Percentiles rank a stretch among this genome's conserved stretches.
These are phyloP conservation scores for Lordiphosa fenestrarum DNA, from an alignment of 2,888 invertebrate genomes.

Conservation along the genomic window DNA sequence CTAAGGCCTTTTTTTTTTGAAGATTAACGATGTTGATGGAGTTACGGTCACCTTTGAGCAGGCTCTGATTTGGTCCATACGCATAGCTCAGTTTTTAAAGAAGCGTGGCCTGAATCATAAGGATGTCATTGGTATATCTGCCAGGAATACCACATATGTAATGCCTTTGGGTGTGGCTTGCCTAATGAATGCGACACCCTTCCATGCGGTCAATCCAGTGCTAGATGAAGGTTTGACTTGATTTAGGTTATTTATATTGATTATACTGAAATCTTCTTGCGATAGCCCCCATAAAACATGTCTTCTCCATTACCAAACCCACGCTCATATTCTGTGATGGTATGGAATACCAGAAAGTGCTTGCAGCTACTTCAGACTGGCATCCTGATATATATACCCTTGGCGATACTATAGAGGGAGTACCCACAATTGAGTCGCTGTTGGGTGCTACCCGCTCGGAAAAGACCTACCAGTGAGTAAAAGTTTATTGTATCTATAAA, in stretches of 20 bases:
- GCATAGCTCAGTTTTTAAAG: constrained; percentile 49
- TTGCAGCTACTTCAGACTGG: constrained; percentile 44
- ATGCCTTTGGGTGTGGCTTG: constrained; percentile 56
- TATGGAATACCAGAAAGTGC: constrained; percentile 42
- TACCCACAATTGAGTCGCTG: constrained; percentile 50
- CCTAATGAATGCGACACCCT: constrained; percentile 52
- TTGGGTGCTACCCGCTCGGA: constrained; percentile 51
- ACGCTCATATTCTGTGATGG: constrained; percentile 63
- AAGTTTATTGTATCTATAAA: neutral
- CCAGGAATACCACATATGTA: constrained; percentile 53
- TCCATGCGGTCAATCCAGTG: constrained; percentile 58
- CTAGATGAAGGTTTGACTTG: constrained; percentile 48
- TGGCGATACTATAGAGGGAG: constrained; percentile 40
- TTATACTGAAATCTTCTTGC: neutral
- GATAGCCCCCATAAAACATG: constrained; percentile 45
- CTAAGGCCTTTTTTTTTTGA: neutral
- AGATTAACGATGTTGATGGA: constrained; percentile 28
- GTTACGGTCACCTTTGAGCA: constrained; percentile 40
- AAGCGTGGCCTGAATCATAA: constrained; percentile 43
- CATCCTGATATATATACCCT: constrained; percentile 55
- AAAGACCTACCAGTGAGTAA: constrained; percentile 45
- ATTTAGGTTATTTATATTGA: neutral
- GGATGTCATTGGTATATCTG: constrained; percentile 60
- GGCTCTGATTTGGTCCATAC: constrained; percentile 40
- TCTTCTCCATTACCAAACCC: constrained; percentile 54